Evolutionary conservation across 2,797 vertebrate genomes (phyloP), one percentile per base, ranked within the genome.

Genomic region (Enteromius unitaeniatus): DNA sequence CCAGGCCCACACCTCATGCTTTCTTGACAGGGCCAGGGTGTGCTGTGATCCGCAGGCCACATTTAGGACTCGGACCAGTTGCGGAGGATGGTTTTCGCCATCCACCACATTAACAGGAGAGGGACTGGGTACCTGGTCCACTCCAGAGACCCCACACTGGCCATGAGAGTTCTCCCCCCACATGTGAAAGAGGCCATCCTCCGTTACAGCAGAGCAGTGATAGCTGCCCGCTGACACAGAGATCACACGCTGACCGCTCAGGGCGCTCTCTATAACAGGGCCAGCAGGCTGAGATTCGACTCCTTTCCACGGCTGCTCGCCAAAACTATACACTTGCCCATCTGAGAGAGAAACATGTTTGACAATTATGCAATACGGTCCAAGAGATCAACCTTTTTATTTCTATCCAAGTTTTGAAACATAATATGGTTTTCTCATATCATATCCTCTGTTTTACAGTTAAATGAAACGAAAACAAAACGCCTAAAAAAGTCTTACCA

Each of bases 1-100:
- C 98, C 98, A 99, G 3, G 97, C 96, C 98, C 98, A 99, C 88
- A 99, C 95, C 91, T 99, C 98, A 3, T 96, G 95, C 90, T 95
- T 96, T 75, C 94, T 91, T 0, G 98, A 98, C 49, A 99, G 89
- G 0, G 97, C 98, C 90, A 99, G 90, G 0, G 96, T 99, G 90
- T 99, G 98, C 45, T 98, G 96, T 78, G 97, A 96, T 15, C 98
- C 98, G 58, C 98, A 98, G 4, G 97, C 95, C 81, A 99, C 91
- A 82, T 97, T 96, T 89, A 96, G 85, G 76, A 97, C 89, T 84
- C 93, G 92, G 28, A 98, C 96, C 17, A 91, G 88, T 28, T 93
- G 87, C 0, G 95, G 93, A 67, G 97, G 96, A 85, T 94, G 90
- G 4, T 89, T 92, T 80, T 99, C 98, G 1, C 88, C 92, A 88